These are phyloP conservation scores for Numenius phaeopus DNA, from an alignment of 2,797 vertebrate genomes.

Conservation along the genomic window DNA sequence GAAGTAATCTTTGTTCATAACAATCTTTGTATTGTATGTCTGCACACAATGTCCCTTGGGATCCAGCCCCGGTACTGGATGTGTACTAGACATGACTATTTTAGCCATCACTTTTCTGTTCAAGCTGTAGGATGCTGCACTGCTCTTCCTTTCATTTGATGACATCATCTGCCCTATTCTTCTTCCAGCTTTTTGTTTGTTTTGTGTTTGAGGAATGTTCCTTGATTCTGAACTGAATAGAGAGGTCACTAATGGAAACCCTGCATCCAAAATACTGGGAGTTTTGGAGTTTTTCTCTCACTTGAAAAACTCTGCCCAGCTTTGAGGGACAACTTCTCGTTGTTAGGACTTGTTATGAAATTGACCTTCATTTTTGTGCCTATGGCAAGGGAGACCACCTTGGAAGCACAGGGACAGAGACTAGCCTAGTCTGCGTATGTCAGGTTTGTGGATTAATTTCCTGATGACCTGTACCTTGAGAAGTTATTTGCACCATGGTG, in stretches of 20 bases:
- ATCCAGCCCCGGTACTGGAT: not conserved
- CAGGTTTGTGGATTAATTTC: not conserved
- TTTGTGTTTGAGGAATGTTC: conserved; percentile 41
- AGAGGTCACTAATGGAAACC: conserved; percentile 41
- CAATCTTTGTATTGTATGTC: conserved; percentile 55
- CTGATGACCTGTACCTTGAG: not conserved
- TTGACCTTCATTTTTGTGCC: not conserved
- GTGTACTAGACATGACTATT: conserved; percentile 46
- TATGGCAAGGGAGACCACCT: not conserved
- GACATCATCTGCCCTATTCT: not conserved
- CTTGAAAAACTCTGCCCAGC: not conserved
- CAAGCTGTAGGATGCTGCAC: conserved; percentile 35
- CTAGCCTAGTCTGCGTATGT: not conserved
- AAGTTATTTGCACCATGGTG: not conserved
- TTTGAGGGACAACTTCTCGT: not conserved
- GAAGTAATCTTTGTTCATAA: conserved; percentile 65
- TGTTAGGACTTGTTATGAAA: not conserved
- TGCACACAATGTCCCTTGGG: conserved; percentile 57
- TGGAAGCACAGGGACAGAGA: not conserved
- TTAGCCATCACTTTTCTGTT: conserved; percentile 52
- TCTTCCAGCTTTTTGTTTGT: conserved; percentile 42
- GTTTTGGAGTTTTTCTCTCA: not conserved
- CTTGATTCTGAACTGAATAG: conserved; percentile 42
- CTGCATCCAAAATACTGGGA: not conserved
- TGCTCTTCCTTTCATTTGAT: conserved; percentile 40